Conservation (phyloP, 2,797 vertebrate species). For the Myripristis jacobus region DNA sequence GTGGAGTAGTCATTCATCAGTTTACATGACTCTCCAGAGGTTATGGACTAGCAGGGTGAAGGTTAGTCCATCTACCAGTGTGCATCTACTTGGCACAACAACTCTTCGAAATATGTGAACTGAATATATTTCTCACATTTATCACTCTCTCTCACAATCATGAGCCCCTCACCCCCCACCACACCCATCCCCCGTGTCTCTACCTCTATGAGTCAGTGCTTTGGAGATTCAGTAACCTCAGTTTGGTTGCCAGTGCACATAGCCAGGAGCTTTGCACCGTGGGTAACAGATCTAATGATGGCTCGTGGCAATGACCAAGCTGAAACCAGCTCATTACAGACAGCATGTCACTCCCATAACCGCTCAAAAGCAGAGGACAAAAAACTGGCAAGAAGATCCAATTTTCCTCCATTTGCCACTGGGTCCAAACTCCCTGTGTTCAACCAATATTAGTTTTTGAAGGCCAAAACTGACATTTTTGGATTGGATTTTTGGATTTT, state of each 20-base stretch:
- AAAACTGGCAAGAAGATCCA: conserved; percentile 2
- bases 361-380: conserved; percentile 18
- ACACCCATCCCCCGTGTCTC: not conserved
- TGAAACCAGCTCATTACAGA: conserved; percentile 43
- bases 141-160: conserved; percentile 9
- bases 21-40: conserved; percentile 8
- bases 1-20: conserved; percentile 20
- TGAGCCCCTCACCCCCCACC: no score
- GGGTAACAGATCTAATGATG: conserved; percentile 58
- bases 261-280: conserved; percentile 36
- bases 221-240: not conserved
- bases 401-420: not conserved
- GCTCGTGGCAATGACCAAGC: conserved; percentile 39
- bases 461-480: no score
- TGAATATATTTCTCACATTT: conserved; percentile 6
- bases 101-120: conserved; percentile 6
- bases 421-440: no score
- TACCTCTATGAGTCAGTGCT: conserved; percentile 9
- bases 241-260: not conserved
- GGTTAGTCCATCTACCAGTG: not conserved
- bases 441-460: no score
- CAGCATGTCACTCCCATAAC: not conserved
- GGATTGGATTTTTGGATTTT: no score
- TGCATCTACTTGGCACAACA: conserved; percentile 11
- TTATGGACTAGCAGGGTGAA: conserved; percentile 4